These are phyloP conservation scores for Mythimna ferrago DNA, from an alignment of 2,888 invertebrate genomes.

Conservation along the genomic window DNA sequence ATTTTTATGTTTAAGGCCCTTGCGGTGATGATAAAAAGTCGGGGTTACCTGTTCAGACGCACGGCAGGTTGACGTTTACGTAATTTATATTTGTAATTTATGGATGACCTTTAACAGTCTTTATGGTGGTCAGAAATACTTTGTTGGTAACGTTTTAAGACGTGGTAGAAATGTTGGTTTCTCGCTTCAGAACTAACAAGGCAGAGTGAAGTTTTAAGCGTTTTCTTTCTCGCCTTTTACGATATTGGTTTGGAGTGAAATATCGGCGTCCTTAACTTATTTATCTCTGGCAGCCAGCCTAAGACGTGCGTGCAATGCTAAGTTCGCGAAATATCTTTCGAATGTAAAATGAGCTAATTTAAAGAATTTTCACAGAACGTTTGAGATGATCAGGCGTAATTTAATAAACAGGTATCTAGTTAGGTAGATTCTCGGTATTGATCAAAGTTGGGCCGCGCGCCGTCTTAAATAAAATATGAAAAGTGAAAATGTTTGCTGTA, in stretches of 20 bases:
- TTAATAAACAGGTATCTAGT: slow-evolving; percentile 57
- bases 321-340: slow-evolving; percentile 71
- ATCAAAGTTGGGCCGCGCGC: slow-evolving; percentile 11
- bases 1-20: slow-evolving; percentile 83
- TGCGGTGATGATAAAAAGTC: slow-evolving; percentile 79
- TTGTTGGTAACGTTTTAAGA: slow-evolving; percentile 34
- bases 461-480: slow-evolving; percentile 32
- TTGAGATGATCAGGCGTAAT: slow-evolving; percentile 68
- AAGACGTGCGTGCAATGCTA: slow-evolving; percentile 82
- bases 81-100: slow-evolving; percentile 72
- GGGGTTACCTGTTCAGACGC: slow-evolving; percentile 71
- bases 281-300: slow-evolving; percentile 80
- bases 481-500: slow-evolving; percentile 29
- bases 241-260: slow-evolving; percentile 86
- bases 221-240: slow-evolving; percentile 78
- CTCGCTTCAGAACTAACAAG: slow-evolving; percentile 54
- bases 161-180: slow-evolving; percentile 49
- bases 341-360: slow-evolving; percentile 80
- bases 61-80: slow-evolving; percentile 71
- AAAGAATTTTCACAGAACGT: slow-evolving; percentile 68
- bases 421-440: slow-evolving; percentile 18
- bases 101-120: slow-evolving; percentile 65
- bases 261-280: slow-evolving; percentile 83
- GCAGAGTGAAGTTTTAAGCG: slow-evolving; percentile 71
- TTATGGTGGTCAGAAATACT: slow-evolving; percentile 55